phyloP scores from a whole-genome alignment of 2,888 invertebrate species.

The Leistus spinibarbis region DNA sequence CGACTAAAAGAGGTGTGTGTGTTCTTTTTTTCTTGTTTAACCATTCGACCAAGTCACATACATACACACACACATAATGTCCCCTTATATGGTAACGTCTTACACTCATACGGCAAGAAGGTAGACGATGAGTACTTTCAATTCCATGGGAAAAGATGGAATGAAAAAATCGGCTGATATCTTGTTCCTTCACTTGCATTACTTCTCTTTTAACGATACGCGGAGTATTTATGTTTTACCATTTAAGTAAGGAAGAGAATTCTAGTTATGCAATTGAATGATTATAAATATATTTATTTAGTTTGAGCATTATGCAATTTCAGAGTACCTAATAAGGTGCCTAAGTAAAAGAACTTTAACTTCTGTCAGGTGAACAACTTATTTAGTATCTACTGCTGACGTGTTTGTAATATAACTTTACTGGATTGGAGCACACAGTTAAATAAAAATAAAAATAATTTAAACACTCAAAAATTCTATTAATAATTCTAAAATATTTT shows the following conservation, averaged over 20 bases:
- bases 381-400: too few relatives aligned
- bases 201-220: not conserved
- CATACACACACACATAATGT: not conserved
- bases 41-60: not conserved
- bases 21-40: not conserved
- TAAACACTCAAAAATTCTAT: too few relatives aligned
- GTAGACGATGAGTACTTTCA: not conserved
- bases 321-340: too few relatives aligned
- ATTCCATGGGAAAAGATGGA: slow-evolving; percentile 1
- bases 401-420: too few relatives aligned
- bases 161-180: not conserved
- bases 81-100: slow-evolving; percentile 23
- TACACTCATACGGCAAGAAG: slow-evolving; percentile 9
- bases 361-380: too few relatives aligned
- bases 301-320: too few relatives aligned
- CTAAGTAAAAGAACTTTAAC: too few relatives aligned
- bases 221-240: not conserved
- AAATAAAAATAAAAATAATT: too few relatives aligned
- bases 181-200: not conserved
- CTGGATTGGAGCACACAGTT: too few relatives aligned
- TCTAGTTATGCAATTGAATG: not conserved
- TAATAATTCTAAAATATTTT: too few relatives aligned
- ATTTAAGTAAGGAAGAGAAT: not conserved
- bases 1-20: not conserved
- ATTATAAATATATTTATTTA: not conserved